Evolutionary conservation across 1,140 invertebrate species (phyloP).

Genomic region (Chrysomallon squamiferum): DNA sequence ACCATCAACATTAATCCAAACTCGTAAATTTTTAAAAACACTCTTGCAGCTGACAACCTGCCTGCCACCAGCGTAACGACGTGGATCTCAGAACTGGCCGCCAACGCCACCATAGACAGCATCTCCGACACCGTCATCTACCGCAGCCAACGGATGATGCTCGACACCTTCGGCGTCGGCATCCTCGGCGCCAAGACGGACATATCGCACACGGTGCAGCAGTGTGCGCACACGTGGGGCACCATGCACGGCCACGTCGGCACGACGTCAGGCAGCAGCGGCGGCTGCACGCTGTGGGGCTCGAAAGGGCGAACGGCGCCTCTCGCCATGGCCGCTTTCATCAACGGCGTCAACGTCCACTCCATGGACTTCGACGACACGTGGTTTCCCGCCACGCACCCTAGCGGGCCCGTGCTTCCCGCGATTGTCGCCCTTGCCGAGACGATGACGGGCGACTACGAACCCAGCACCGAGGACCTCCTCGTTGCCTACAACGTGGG

Average conservation of each 20-base stretch:
- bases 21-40: no score
- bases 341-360: constrained; percentile 47
- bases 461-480: constrained; percentile 31
- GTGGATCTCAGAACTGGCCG: constrained; percentile 27
- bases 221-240: constrained; percentile 10
- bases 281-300: constrained; percentile 35
- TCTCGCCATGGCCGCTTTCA: constrained; percentile 36
- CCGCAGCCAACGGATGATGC: constrained; percentile 46
- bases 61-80: constrained; percentile 23
- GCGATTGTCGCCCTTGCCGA: constrained; percentile 44
- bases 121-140: constrained; percentile 31
- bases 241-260: not conserved
- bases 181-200: constrained; percentile 43
- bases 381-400: constrained; percentile 51
- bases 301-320: constrained; percentile 21
- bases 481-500: constrained; percentile 51
- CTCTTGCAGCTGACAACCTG: not conserved
- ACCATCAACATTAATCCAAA: no score
- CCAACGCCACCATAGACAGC: constrained; percentile 24
- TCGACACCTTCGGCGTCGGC: constrained; percentile 48
- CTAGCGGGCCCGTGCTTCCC: constrained; percentile 47
- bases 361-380: constrained; percentile 56
- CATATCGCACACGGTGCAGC: constrained; percentile 24
- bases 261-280: not conserved
- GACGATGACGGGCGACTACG: constrained; percentile 18